A percentile compares a stretch with the other conserved stretches of the same genome.
phyloP scores from a whole-genome alignment of 2,888 invertebrate species.

The Sinopyrophorus schimmeli region DNA sequence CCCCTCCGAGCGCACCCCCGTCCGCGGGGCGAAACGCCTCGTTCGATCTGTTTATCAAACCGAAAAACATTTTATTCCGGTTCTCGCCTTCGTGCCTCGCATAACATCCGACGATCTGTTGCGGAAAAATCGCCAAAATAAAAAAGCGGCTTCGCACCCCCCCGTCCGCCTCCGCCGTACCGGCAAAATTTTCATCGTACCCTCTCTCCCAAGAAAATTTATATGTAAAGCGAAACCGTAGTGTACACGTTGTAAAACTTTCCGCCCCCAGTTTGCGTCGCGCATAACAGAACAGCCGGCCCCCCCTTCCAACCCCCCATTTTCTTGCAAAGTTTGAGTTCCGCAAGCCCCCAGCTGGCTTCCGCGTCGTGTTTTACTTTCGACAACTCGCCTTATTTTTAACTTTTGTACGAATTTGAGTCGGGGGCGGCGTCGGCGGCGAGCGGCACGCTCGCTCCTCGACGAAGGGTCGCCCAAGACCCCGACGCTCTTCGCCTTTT shows the following conservation, averaged over 20 bases:
- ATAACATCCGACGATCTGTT: constrained; percentile 53
- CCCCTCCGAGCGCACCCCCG: constrained; percentile 32
- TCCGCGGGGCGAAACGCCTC: constrained; percentile 46
- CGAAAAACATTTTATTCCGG: constrained; percentile 49
- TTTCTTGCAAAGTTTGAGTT: constrained; percentile 40
- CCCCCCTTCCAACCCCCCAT: too few species aligned
- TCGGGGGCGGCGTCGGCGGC: constrained; percentile 30
- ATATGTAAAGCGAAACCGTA: constrained; percentile 50
- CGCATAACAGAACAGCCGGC: constrained; percentile 34
- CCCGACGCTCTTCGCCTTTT: too few species aligned
- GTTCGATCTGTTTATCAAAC: constrained; percentile 52
- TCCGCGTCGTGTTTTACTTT: constrained; percentile 47
- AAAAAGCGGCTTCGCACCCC: too few species aligned
- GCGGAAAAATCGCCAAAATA: too few species aligned
- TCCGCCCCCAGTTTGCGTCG: constrained; percentile 41
- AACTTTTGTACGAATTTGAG: constrained; percentile 38
- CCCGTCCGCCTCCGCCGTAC: too few species aligned
- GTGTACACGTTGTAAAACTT: constrained; percentile 53
- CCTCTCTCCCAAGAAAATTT: too few species aligned
- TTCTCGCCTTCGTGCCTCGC: constrained; percentile 52
- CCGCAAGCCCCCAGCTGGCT: constrained; percentile 48
- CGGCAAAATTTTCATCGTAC: too few species aligned
- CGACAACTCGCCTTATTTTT: constrained; percentile 47
- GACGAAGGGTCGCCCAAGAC: too few species aligned
- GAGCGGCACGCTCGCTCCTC: background rate